phyloP scores from a whole-genome alignment of 2,888 invertebrate species.

The Molorchus minor region DNA sequence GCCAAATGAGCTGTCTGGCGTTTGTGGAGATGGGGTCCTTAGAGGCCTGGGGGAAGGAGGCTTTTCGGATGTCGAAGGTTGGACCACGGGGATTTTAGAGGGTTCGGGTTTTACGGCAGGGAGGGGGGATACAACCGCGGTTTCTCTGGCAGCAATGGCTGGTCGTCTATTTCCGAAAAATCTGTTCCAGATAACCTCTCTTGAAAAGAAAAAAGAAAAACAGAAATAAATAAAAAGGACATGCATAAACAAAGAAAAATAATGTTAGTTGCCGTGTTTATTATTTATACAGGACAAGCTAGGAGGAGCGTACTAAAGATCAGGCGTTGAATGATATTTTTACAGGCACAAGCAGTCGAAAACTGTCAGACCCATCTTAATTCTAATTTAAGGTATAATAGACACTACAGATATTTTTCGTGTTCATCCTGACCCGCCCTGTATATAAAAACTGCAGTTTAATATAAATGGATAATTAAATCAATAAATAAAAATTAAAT shows the following conservation, averaged over 20 bases:
- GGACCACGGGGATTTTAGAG: slow-evolving; percentile 41
- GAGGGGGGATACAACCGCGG: slow-evolving; percentile 42
- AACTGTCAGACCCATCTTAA: too few species aligned
- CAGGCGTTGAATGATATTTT: too few species aligned
- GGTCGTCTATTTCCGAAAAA: slow-evolving; percentile 40
- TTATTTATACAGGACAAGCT: too few species aligned
- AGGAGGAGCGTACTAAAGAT: too few species aligned
- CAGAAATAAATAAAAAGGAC: slow-evolving; percentile 34
- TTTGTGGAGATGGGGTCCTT: slow-evolving; percentile 33
- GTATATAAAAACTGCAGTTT: too few species aligned
- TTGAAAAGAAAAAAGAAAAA: slow-evolving; percentile 50
- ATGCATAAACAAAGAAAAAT: slow-evolving; percentile 6
- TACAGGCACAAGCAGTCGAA: too few species aligned
- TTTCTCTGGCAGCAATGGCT: slow-evolving; percentile 37
- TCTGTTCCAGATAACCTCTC: slow-evolving; percentile 51
- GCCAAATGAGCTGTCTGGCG: slow-evolving; percentile 28
- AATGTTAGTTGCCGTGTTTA: slow-evolving; percentile 1
- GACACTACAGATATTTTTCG: too few species aligned
- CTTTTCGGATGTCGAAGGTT: slow-evolving; percentile 39
- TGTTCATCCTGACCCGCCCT: too few species aligned
- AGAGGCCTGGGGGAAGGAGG: slow-evolving; percentile 39
- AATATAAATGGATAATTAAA: too few species aligned
- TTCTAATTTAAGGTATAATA: too few species aligned
- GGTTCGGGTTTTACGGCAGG: slow-evolving; percentile 41
- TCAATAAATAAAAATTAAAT: too few species aligned